A percentile compares a stretch with the other conserved stretches of the same genome.
Conservation (phyloP, 1,140 invertebrate species). For the Chlorops oryzae region DNA sequence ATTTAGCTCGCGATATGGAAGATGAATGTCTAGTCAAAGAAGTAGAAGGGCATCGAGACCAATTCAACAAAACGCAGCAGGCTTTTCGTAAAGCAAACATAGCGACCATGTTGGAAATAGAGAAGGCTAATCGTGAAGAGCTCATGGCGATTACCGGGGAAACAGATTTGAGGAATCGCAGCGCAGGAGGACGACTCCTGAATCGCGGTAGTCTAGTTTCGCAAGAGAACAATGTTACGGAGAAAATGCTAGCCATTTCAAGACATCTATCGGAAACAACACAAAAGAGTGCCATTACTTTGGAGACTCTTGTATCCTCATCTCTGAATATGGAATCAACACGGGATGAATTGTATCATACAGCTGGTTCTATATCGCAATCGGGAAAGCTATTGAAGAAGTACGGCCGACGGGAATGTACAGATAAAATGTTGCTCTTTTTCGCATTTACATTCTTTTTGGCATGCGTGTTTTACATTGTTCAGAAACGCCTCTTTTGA, state of each 20-base stretch:
- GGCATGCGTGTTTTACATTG: constrained; percentile 83
- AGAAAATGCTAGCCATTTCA: constrained; percentile 76
- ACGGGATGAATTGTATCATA: constrained; percentile 76
- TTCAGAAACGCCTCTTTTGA: constrained; percentile 85
- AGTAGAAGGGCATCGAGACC: constrained; percentile 61
- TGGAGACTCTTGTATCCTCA: constrained; percentile 71
- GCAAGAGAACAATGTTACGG: constrained; percentile 61
- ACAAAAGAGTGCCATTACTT: constrained; percentile 74
- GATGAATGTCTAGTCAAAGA: constrained; percentile 58
- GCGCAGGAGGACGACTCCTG: constrained; percentile 20
- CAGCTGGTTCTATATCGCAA: constrained; percentile 78
- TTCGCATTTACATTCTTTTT: constrained; percentile 90
- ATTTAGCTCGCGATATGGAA: constrained; percentile 60
- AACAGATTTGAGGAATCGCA: constrained; percentile 54
- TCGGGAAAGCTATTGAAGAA: constrained; percentile 88
- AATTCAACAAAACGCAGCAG: constrained; percentile 62
- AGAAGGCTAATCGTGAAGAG: constrained; percentile 65
- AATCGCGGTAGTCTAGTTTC: constrained; percentile 39
- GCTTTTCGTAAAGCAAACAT: constrained; percentile 75
- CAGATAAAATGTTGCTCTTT: constrained; percentile 86
- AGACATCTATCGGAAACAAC: constrained; percentile 79
- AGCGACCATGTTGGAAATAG: constrained; percentile 64
- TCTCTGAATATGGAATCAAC: constrained; percentile 64
- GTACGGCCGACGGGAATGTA: constrained; percentile 88
- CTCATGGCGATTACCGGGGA: constrained; percentile 56